Base-by-base conservation (phyloP, 2,113 vertebrate genomes). In the Catharus bicknelli region DNA sequence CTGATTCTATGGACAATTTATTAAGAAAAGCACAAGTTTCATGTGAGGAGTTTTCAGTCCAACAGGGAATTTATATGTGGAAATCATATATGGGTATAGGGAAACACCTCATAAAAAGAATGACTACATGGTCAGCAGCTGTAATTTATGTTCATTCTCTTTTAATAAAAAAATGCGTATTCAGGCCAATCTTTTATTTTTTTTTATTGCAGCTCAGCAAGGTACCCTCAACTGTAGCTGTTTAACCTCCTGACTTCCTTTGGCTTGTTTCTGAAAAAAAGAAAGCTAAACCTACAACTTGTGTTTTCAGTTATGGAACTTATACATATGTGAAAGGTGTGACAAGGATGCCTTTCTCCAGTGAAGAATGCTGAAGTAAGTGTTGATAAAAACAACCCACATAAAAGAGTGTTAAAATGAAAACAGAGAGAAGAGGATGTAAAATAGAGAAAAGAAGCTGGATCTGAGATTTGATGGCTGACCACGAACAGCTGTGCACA, bases 51-150 rank as follows among this genome's bases (percentile, higher is more conserved):
- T 83, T 85, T 91, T 92, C 55, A 86, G 47, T 91, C 75, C 75
- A 93, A 74, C 6, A 86, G 78, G 77, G 93, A 95, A 88, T 96
- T 91, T 90, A 83, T 94, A 86, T 78, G 36, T 91, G 79, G 87
- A 96, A 94, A 90, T 95, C 91, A 93, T 83, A 86, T 83, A 61
- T 59, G 36, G n/a, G 72, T 66, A 77, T 47, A 93, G 48, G 68
- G 79, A 95, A 96, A 95, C 93, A 94, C 91, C 87, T 90, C 84
- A 74, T 96, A 95, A 95, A 95, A 95, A 90, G 74, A 82, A 94
- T 67, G 59, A 83, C 78, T 92, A 43, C 47, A 26, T 74, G 82
- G 68, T 91, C 82, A 95, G 83, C 90, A 88, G 59, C 84, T 93
- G 72, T 94, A 92, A 95, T 94, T 94, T 90, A 90, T 67, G 16